phyloP scores from a whole-genome alignment of 1,140 invertebrate genomes.

The Brachionus sp. region DNA sequence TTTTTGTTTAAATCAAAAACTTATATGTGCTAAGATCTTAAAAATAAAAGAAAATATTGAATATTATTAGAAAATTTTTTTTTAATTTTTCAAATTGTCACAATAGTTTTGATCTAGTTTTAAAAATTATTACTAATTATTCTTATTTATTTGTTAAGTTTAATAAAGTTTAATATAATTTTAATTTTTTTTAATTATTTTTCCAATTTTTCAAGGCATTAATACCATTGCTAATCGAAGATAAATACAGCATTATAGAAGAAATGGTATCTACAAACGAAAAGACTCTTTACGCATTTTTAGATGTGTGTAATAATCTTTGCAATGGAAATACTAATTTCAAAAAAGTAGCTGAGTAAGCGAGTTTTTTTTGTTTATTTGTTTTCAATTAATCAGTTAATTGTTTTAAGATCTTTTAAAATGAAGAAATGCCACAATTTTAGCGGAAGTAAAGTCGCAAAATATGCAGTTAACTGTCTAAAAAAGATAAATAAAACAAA shows the following conservation, averaged over 20 bases:
- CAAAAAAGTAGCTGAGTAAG: slow-evolving; percentile 35
- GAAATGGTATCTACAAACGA: slow-evolving; percentile 12
- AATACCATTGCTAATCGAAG: slow-evolving; percentile 34
- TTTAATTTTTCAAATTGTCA: too few species aligned
- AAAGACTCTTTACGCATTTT: slow-evolving; percentile 6
- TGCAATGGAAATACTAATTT: background rate
- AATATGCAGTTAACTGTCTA: slow-evolving; percentile 17
- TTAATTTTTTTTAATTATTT: background rate
- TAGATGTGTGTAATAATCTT: slow-evolving; percentile 12
- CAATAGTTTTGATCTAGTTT: too few species aligned
- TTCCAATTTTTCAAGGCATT: background rate
- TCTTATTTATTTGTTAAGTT: too few species aligned
- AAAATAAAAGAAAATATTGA: too few species aligned
- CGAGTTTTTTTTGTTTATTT: background rate
- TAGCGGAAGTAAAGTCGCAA: slow-evolving; percentile 2
- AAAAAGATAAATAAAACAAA: slow-evolving; percentile 26
- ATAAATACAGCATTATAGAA: slow-evolving; percentile 11
- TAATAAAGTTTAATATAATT: too few species aligned
- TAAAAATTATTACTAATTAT: too few species aligned
- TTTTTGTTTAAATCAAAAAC: too few species aligned
- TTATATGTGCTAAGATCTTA: too few species aligned
- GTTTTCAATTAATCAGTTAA: background rate
- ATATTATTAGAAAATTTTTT: too few species aligned
- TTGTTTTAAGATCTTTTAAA: background rate
- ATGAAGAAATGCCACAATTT: slow-evolving; percentile 38